Conservation (phyloP, 2,888 invertebrate species). For the Drosophila birchii region DNA sequence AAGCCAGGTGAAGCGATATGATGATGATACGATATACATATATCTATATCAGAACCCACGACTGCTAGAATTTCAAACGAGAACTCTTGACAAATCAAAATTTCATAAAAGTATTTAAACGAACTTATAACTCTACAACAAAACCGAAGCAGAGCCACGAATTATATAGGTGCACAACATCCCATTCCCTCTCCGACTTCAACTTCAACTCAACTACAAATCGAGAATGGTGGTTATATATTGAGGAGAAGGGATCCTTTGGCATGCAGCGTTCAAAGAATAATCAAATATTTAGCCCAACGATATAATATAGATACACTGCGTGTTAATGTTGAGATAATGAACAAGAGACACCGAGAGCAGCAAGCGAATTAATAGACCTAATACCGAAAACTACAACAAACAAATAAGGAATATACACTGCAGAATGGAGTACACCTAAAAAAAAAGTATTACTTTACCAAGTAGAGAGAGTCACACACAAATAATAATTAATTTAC, state of each 20-base stretch:
- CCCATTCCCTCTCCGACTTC: conserved; percentile 2
- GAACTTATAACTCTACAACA: conserved; percentile 45
- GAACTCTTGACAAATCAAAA: conserved; percentile 81
- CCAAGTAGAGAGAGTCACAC: conserved; percentile 66
- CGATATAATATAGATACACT: conserved; percentile 81
- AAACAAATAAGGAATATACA: conserved; percentile 40
- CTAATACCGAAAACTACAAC: conserved; percentile 43
- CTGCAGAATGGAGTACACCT: conserved; percentile 54
- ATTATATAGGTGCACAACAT: conserved; percentile 43
- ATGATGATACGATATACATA: conserved; percentile 49
- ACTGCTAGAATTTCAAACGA: conserved; percentile 81
- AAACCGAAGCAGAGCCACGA: conserved; percentile 42
- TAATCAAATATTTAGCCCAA: conserved; percentile 83
- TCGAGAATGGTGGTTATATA: conserved; percentile 38
- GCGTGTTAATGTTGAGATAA: conserved; percentile 67
- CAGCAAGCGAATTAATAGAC: conserved; percentile 73
- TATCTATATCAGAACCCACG: conserved; percentile 69
- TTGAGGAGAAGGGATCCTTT: conserved; percentile 26
- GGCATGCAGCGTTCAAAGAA: conserved; percentile 67
- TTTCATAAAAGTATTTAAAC: conserved; percentile 78
- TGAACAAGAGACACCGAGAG: conserved; percentile 70
- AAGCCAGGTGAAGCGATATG: conserved; percentile 72
- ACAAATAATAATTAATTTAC: conserved; percentile 68
- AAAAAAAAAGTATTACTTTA: conserved; percentile 74
- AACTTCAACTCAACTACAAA: conserved; percentile 25